phyloP scores from a whole-genome alignment of 2,888 invertebrate genomes.

The Allygus modestus region DNA sequence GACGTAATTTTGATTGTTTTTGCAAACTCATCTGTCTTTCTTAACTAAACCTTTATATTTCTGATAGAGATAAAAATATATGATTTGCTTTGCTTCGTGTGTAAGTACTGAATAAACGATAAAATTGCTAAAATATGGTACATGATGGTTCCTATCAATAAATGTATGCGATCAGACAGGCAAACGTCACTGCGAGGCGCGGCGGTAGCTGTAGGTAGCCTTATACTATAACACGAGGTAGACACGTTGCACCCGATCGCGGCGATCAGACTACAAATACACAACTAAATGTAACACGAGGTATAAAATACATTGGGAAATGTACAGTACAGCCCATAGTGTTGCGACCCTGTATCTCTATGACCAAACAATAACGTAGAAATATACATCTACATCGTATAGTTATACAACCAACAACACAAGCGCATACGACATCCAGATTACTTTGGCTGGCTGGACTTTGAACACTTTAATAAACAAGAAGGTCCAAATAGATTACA shows the following conservation, averaged over 20 bases:
- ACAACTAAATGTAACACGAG: slow-evolving; percentile 10
- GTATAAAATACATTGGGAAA: slow-evolving; percentile 25
- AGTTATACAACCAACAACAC: slow-evolving; percentile 51
- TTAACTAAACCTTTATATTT: too few relatives aligned
- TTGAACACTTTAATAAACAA: not conserved
- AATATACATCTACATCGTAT: slow-evolving; percentile 31
- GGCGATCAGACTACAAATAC: not conserved
- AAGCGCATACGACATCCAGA: slow-evolving; percentile 42
- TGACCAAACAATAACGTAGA: slow-evolving; percentile 32
- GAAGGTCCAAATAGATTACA: too few relatives aligned
- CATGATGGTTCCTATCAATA: too few relatives aligned
- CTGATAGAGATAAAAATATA: too few relatives aligned
- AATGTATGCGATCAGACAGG: too few relatives aligned
- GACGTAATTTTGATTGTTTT: too few relatives aligned
- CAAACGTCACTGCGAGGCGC: too few relatives aligned
- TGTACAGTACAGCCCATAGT: slow-evolving; percentile 6
- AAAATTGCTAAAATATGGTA: too few relatives aligned
- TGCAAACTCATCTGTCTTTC: too few relatives aligned
- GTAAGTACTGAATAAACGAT: too few relatives aligned
- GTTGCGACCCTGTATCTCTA: slow-evolving; percentile 38
- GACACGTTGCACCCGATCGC: not conserved
- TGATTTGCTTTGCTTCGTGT: too few relatives aligned
- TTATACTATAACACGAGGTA: slow-evolving; percentile 39
- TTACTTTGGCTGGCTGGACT: slow-evolving; percentile 2
- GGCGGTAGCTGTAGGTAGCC: not conserved